phyloP scores from a whole-genome alignment of 2,888 invertebrate species.

The Axea sp. region DNA sequence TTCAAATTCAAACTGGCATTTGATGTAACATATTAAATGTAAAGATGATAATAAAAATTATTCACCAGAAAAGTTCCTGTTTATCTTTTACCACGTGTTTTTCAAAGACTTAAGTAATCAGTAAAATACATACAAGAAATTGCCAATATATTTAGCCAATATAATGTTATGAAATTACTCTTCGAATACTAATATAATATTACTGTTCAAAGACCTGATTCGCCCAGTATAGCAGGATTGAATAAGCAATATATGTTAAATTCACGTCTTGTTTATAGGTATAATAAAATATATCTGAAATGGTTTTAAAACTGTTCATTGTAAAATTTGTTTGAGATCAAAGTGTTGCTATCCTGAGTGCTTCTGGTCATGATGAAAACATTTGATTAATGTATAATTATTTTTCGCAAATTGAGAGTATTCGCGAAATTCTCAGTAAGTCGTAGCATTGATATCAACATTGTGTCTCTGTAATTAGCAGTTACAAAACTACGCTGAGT shows the following conservation, averaged over 20 bases:
- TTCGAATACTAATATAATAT: background rate
- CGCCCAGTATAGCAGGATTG: constrained; percentile 28
- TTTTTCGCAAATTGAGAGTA: constrained; percentile 30
- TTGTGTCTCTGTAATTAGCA: constrained; percentile 34
- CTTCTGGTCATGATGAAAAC: constrained; percentile 23
- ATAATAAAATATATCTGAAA: constrained; percentile 21
- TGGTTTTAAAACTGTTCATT: background rate
- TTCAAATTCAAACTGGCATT: too few relatives aligned
- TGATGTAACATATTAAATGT: too few relatives aligned
- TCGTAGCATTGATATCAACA: constrained; percentile 40
- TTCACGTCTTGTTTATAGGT: background rate
- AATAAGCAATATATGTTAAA: background rate
- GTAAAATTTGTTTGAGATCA: constrained; percentile 24
- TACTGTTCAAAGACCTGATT: constrained; percentile 11
- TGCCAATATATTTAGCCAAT: background rate
- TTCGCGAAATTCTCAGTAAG: constrained; percentile 49
- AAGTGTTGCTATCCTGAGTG: constrained; percentile 43
- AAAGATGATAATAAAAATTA: too few relatives aligned
- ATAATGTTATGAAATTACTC: background rate
- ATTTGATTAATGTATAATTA: constrained; percentile 7
- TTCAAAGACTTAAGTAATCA: background rate
- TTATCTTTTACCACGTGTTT: too few relatives aligned
- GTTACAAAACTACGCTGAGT: constrained; percentile 51
- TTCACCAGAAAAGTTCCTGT: too few relatives aligned
- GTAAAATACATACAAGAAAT: constrained; percentile 4